Conservation (phyloP, 2,113 vertebrate species). For the Platycercus adscitus region DNA sequence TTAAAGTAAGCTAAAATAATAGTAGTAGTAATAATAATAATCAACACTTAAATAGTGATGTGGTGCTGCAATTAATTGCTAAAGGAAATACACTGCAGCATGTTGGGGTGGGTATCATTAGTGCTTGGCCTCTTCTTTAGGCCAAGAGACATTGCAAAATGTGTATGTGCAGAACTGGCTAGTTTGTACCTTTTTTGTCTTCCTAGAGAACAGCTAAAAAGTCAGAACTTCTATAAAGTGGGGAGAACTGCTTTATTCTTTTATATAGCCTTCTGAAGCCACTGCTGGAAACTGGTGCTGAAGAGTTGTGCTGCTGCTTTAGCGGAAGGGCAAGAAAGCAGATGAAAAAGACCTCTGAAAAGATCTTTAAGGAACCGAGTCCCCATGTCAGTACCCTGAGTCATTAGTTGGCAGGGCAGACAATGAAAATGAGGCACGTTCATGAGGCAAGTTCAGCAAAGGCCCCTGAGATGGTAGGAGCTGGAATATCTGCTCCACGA, state of each 20-base stretch:
- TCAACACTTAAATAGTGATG: neutral
- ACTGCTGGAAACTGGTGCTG: neutral
- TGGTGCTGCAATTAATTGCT: neutral
- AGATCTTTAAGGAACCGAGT: neutral
- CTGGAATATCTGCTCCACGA: neutral
- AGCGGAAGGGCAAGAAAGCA: neutral
- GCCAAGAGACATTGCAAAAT: neutral
- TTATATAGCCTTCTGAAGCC: neutral
- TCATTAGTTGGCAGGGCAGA: neutral
- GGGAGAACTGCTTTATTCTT: neutral
- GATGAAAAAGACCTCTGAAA: neutral
- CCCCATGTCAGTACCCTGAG: neutral
- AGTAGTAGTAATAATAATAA: neutral
- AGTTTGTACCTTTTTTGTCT: neutral
- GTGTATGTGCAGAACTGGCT: neutral
- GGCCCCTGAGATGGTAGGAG: neutral
- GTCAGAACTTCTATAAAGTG: neutral
- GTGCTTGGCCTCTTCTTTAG: neutral
- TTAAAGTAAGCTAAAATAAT: constrained; percentile 86
- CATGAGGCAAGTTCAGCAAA: neutral
- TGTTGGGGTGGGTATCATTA: neutral
- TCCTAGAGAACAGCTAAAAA: neutral
- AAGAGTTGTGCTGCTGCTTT: neutral
- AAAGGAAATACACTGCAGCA: neutral
- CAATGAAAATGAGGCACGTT: neutral